Conservation (phyloP, 2,797 vertebrate species). For the Spinibarbus caldwelli region DNA sequence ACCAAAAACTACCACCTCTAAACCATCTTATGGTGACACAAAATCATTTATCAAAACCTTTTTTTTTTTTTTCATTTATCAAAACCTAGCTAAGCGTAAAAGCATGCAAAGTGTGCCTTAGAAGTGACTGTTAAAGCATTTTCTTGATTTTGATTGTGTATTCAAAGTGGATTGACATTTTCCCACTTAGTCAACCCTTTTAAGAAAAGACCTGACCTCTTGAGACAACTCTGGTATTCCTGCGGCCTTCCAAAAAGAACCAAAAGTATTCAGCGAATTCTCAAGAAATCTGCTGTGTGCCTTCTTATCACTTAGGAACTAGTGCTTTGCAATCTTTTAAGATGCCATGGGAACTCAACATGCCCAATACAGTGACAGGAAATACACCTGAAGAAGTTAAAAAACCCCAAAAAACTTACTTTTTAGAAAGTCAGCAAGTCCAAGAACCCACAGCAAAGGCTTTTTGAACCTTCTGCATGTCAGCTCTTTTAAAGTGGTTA, state of each 20-base stretch:
- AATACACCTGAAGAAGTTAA: conserved; percentile 9
- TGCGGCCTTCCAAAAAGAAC: neutral
- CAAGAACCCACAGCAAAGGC: conserved; percentile 23
- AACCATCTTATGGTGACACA: neutral
- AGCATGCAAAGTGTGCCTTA: neutral
- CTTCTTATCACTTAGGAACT: neutral
- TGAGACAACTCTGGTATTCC: neutral
- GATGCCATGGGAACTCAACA: conserved; percentile 3
- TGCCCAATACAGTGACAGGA: neutral
- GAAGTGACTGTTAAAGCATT: conserved; percentile 19
- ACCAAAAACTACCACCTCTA: neutral
- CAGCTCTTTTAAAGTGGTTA: conserved; percentile 36
- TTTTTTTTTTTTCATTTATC: too few relatives aligned
- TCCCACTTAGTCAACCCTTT: neutral
- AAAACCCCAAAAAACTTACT: neutral
- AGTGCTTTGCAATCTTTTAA: neutral
- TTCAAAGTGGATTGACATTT: neutral
- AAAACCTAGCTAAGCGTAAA: conserved; percentile 1
- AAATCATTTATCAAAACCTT: neutral
- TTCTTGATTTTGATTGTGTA: neutral
- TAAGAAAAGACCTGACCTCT: conserved; percentile 1
- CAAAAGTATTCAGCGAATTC: neutral
- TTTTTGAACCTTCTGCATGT: conserved; percentile 26
- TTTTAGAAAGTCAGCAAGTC: conserved; percentile 28
- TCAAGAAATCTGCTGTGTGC: neutral